A percentile compares a stretch with the other conserved stretches of the same genome.
Evolutionary conservation across 2,113 vertebrate genomes (phyloP).

Genomic region (Saccopteryx leptura): DNA sequence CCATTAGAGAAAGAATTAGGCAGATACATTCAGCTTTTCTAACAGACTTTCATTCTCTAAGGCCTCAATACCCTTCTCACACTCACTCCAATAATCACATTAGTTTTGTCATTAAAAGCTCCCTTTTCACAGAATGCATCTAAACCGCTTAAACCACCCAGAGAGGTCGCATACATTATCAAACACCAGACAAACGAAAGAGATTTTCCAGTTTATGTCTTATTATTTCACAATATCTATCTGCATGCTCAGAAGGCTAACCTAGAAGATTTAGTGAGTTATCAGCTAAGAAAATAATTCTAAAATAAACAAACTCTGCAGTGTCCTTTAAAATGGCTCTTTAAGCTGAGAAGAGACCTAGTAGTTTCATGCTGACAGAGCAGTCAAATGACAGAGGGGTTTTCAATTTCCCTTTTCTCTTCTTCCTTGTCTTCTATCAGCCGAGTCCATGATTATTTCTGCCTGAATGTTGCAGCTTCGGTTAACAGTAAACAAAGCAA

Average conservation of each 20-base stretch:
- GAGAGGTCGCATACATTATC: constrained; percentile 91
- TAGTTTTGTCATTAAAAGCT: constrained; percentile 95
- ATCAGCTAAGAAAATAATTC: constrained; percentile 45
- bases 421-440: constrained; percentile 60
- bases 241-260: constrained; percentile 51
- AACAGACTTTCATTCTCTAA: constrained; percentile 90
- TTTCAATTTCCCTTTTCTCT: constrained; percentile 65
- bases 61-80: constrained; percentile 92
- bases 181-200: constrained; percentile 80
- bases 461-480: constrained; percentile 81
- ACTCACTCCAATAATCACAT: constrained; percentile 96
- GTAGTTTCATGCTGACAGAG: constrained; percentile 49
- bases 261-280: constrained; percentile 42
- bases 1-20: constrained; percentile 94
- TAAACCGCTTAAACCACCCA: constrained; percentile 94
- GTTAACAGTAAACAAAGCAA: constrained; percentile 83
- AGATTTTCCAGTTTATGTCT: constrained; percentile 87
- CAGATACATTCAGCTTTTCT: constrained; percentile 92
- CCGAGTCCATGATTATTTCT: constrained; percentile 81
- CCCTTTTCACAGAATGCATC: constrained; percentile 90
- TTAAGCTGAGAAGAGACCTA: constrained; percentile 38
- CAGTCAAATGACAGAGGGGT: constrained; percentile 46
- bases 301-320: constrained; percentile 46
- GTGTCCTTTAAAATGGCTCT: constrained; percentile 35
- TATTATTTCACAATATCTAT: constrained; percentile 76